Conservation (phyloP, 2,888 invertebrate species). For the Pristionchus entomophagus region DNA sequence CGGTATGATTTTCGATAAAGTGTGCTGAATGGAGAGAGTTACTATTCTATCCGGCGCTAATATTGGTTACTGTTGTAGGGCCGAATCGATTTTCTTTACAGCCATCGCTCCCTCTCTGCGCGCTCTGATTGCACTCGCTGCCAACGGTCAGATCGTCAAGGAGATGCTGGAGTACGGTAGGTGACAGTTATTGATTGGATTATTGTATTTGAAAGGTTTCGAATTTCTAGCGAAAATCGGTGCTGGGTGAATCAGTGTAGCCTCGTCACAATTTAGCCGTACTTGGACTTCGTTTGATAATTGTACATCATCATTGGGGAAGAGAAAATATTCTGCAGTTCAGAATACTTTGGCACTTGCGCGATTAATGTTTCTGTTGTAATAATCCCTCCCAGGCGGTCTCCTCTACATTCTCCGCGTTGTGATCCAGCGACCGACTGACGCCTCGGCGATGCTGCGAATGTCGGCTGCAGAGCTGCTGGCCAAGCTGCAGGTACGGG, state of each 20-base stretch:
- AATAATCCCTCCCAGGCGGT: constrained; percentile 81
- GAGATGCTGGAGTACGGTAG: constrained; percentile 92
- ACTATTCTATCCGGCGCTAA: no score
- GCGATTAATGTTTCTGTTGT: no score
- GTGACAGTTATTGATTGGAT: neutral
- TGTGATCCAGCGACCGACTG: constrained; percentile 88
- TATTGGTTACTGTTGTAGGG: neutral
- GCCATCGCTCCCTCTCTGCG: constrained; percentile 80
- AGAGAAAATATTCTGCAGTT: no score
- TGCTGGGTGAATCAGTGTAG: no score
- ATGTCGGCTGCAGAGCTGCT: constrained; percentile 92
- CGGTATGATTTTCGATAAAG: neutral
- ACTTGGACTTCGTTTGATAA: no score
- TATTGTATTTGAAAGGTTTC: no score
- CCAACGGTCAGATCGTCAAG: constrained; percentile 92
- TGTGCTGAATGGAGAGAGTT: no score
- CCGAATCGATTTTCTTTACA: constrained; percentile 46
- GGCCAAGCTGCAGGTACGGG: constrained; percentile 84
- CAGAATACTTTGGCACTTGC: no score
- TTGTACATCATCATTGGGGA: no score
- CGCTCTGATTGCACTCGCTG: constrained; percentile 89
- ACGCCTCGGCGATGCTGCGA: constrained; percentile 85
- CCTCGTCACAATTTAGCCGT: no score
- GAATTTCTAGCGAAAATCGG: no score
- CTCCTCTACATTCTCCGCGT: constrained; percentile 93